Evolutionary conservation across 2,113 vertebrate genomes (phyloP).

Genomic region (Rhea americana): DNA sequence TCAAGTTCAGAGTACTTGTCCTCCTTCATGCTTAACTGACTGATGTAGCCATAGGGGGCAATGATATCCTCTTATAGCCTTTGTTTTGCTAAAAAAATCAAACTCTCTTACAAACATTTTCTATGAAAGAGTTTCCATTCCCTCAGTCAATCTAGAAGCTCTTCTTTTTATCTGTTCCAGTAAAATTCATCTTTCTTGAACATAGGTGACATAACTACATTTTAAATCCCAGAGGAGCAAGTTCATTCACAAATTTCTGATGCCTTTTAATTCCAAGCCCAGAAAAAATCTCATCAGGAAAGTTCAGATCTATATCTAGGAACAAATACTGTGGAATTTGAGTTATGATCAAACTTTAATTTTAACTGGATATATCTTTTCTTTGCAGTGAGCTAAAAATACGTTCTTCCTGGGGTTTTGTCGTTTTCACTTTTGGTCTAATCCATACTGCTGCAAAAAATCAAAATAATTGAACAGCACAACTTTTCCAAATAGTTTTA

Average conservation of each 20-base stretch:
- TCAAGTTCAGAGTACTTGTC: neutral
- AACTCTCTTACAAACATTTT: neutral
- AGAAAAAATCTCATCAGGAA: neutral
- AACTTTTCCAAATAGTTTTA: neutral
- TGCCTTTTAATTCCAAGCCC: conserved; percentile 5
- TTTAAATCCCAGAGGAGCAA: neutral
- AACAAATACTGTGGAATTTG: neutral
- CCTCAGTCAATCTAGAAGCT: neutral
- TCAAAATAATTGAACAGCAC: neutral
- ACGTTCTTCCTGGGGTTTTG: neutral
- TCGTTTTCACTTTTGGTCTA: neutral
- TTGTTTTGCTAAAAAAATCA: neutral
- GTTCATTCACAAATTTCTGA: neutral
- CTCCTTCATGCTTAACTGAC: neutral
- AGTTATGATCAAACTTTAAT: neutral
- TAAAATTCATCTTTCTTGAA: neutral
- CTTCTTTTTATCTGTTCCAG: neutral
- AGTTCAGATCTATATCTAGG: neutral
- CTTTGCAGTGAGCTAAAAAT: neutral
- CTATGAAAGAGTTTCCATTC: neutral
- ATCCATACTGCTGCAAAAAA: neutral
- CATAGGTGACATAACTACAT: neutral
- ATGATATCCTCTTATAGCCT: neutral
- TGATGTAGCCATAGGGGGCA: neutral
- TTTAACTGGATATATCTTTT: neutral